Evolutionary conservation across 2,797 vertebrate species (phyloP).

Genomic region (Limnodromus scolopaceus): DNA sequence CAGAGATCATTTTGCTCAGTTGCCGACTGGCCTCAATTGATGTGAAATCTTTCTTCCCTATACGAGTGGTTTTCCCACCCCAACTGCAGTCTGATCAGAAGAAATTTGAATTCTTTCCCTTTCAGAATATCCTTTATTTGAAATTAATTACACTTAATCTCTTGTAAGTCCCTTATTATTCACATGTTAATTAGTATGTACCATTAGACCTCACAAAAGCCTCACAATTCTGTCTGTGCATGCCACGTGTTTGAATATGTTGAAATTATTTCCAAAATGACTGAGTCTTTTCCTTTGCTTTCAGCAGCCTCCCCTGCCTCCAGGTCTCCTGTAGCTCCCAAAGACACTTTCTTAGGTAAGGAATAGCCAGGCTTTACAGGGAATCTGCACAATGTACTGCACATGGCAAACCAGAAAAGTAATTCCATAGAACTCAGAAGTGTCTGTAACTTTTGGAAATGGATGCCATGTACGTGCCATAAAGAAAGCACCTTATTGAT

Average conservation of each 20-base stretch:
- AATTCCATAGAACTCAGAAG: background rate
- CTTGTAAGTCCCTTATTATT: slow-evolving; percentile 30
- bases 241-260: background rate
- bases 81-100: slow-evolving; percentile 9
- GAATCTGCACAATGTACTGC: background rate
- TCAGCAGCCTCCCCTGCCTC: background rate
- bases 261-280: slow-evolving; percentile 4
- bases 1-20: background rate
- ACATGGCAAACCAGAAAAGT: background rate
- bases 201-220: slow-evolving; percentile 14
- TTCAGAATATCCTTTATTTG: slow-evolving; percentile 25
- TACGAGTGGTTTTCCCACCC: background rate
- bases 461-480: accelerated
- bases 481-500: background rate
- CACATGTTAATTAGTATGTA: slow-evolving; percentile 34
- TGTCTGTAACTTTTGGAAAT: background rate
- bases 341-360: background rate
- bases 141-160: slow-evolving; percentile 48
- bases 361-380: background rate
- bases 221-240: background rate
- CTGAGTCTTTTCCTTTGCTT: background rate
- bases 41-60: background rate
- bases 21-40: background rate
- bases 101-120: background rate
- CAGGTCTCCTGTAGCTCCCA: background rate